These are phyloP conservation scores for Rotaria sp. DNA, from an alignment of 2,888 invertebrate genomes.

Conservation along the genomic window DNA sequence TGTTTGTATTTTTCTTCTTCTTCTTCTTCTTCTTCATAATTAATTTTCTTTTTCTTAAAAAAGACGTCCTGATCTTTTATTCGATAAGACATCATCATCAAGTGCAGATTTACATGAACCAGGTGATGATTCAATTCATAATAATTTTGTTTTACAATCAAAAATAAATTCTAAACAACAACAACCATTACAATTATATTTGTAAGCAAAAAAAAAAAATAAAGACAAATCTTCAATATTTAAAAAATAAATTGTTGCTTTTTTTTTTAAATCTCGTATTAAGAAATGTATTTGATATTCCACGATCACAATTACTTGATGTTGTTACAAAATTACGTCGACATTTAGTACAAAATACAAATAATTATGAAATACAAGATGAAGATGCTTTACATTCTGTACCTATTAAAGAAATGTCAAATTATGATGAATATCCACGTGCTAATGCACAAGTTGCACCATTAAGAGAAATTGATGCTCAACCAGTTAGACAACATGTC, in stretches of 20 bases:
- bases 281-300: slow-evolving; percentile 89
- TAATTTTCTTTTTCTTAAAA: not conserved
- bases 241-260: too few species aligned
- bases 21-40: not conserved
- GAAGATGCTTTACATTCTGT: slow-evolving; percentile 66
- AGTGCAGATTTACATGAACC: not conserved
- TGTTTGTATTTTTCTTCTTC: not conserved
- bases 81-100: not conserved
- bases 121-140: not conserved
- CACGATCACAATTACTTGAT: slow-evolving; percentile 75
- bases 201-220: not conserved
- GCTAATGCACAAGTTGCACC: slow-evolving; percentile 72
- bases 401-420: slow-evolving; percentile 96
- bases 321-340: slow-evolving; percentile 88
- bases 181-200: not conserved
- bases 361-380: slow-evolving; percentile 31
- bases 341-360: slow-evolving; percentile 69
- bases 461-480: slow-evolving; percentile 83
- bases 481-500: slow-evolving; percentile 90
- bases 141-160: slow-evolving; percentile 27
- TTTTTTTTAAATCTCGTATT: slow-evolving; percentile 38
- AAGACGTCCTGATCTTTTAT: not conserved
- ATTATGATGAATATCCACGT: slow-evolving; percentile 95
- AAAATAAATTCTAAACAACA: not conserved
- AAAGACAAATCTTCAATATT: too few species aligned